These are phyloP conservation scores for Paratilapia polleni DNA, from an alignment of 2,113 vertebrate species.

Conservation along the genomic window DNA sequence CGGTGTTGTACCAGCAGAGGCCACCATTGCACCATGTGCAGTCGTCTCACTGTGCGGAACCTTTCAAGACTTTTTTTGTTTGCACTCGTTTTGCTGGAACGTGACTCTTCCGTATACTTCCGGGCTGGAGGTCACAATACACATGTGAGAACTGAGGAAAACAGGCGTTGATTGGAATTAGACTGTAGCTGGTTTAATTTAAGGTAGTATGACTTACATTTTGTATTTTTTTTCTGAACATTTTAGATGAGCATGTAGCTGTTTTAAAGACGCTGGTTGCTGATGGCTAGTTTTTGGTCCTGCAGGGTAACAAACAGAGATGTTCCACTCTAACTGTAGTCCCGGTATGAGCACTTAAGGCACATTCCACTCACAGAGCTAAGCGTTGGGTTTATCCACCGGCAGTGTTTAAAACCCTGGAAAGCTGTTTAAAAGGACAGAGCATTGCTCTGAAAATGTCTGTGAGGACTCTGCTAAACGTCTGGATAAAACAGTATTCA, in stretches of 20 bases:
- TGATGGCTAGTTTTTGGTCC: not conserved
- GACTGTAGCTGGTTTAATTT: fast-evolving
- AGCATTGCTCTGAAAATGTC: not conserved
- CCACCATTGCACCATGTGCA: not conserved
- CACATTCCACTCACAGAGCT: fast-evolving
- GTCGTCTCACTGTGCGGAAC: not conserved
- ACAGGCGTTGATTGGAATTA: not conserved
- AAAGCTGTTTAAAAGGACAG: no score
- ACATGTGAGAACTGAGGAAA: conserved; percentile 40
- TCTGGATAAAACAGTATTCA: no score
- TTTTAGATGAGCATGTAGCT: not conserved
- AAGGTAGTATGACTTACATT: not conserved
- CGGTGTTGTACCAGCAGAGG: not conserved
- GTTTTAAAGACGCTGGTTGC: fast-evolving
- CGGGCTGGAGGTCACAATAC: not conserved
- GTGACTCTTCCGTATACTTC: conserved; percentile 28
- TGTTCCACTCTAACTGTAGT: no score
- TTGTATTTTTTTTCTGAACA: not conserved
- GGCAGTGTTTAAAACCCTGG: no score
- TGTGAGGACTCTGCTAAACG: no score
- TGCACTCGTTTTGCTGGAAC: not conserved
- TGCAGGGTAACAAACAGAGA: fast-evolving
- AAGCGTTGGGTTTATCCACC: not conserved
- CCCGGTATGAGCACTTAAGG: not conserved
- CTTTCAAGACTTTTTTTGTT: not conserved